These are phyloP conservation scores for Baccha elongata DNA, from an alignment of 2,888 invertebrate species.

Conservation along the genomic window DNA sequence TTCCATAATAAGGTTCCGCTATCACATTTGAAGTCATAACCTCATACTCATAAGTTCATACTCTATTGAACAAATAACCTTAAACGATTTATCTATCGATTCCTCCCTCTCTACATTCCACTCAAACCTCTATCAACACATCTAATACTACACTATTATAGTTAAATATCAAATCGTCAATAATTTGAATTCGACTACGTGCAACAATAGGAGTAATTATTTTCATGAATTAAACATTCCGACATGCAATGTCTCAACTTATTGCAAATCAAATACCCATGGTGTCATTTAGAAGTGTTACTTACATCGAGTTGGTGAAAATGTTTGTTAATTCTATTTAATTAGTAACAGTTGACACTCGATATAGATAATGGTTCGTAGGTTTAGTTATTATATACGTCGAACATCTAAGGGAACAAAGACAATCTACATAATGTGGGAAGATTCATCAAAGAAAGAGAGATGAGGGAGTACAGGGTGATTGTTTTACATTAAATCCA, in stretches of 20 bases:
- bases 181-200: constrained; percentile 16
- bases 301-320: constrained; percentile 28
- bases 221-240: constrained; percentile 36
- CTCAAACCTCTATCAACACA: no score
- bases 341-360: constrained; percentile 39
- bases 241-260: constrained; percentile 17
- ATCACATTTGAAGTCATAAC: no score
- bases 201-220: background rate
- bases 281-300: constrained; percentile 43
- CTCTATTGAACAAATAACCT: no score
- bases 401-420: background rate
- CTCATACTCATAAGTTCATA: no score
- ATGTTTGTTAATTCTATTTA: constrained; percentile 32
- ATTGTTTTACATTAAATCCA: constrained; percentile 18
- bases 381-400: constrained; percentile 16
- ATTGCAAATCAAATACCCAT: constrained; percentile 18
- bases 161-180: constrained; percentile 4
- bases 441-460: background rate
- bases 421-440: background rate
- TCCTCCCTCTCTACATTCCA: background rate
- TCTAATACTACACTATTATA: background rate
- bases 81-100: no score
- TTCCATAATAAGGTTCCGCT: no score
- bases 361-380: constrained; percentile 25
- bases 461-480: background rate